Evolutionary conservation across 2,113 vertebrate genomes (phyloP).

Genomic region (Suncus etruscus): DNA sequence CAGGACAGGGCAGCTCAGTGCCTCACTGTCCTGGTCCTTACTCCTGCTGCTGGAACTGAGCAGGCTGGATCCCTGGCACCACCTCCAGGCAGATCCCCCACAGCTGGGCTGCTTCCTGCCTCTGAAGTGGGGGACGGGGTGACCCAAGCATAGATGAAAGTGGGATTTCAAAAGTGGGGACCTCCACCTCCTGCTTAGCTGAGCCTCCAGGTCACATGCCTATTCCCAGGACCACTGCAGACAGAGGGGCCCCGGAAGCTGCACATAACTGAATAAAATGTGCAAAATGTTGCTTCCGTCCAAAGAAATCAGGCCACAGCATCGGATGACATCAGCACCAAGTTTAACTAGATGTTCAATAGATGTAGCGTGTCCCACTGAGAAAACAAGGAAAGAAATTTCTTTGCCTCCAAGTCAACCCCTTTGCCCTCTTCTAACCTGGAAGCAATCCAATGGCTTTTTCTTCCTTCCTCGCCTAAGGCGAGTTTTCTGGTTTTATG

Average conservation of each 20-base stretch:
- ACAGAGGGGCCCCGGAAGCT: not conserved
- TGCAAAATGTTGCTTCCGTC: not conserved
- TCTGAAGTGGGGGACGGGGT: too few species aligned
- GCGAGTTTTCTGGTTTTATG: slow-evolving; percentile 79
- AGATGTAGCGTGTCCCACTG: not conserved
- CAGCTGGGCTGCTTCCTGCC: not conserved
- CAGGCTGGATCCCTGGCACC: not conserved
- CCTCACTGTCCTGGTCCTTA: not conserved
- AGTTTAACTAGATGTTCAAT: not conserved
- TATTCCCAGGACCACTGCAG: too few species aligned
- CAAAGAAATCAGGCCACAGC: not conserved
- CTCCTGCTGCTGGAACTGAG: not conserved
- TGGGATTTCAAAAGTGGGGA: fast-evolving
- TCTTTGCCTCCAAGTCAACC: slow-evolving; percentile 53
- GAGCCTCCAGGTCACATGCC: not conserved
- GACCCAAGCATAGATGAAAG: too few species aligned
- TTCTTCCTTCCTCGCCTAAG: slow-evolving; percentile 82
- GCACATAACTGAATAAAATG: not conserved
- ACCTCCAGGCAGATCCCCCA: not conserved
- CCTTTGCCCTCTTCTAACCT: slow-evolving; percentile 77
- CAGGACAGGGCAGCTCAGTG: not conserved
- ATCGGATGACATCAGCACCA: not conserved
- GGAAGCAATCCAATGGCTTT: slow-evolving; percentile 82
- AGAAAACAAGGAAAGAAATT: slow-evolving; percentile 57
- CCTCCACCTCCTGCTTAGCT: not conserved